phyloP scores from a whole-genome alignment of 2,888 invertebrate genomes.

The Gastracanthus pulcherrimus region DNA sequence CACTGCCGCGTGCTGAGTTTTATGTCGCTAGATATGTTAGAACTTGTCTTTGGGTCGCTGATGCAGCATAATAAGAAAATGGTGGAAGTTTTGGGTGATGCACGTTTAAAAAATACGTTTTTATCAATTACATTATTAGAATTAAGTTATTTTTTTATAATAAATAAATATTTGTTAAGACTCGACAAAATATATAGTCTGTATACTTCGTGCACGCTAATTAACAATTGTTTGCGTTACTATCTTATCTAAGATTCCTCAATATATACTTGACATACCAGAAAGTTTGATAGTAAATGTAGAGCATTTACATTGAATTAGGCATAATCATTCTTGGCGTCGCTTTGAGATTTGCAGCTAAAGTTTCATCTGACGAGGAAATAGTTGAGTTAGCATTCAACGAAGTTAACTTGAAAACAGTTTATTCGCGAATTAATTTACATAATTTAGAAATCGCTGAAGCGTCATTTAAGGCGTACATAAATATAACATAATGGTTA shows the following conservation, averaged over 20 bases:
- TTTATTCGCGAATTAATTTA: slow-evolving; percentile 10
- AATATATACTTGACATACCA: background rate
- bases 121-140: too few species aligned
- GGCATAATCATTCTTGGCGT: slow-evolving; percentile 17
- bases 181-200: too few species aligned
- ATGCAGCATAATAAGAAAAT: background rate
- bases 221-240: too few species aligned
- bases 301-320: slow-evolving; percentile 15
- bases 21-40: too few species aligned
- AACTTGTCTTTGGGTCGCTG: too few species aligned
- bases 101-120: too few species aligned
- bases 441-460: slow-evolving; percentile 15
- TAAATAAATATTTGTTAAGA: too few species aligned
- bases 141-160: too few species aligned
- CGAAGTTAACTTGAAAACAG: slow-evolving; percentile 1
- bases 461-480: background rate
- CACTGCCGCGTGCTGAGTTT: too few species aligned
- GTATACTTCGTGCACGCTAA: too few species aligned
- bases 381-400: background rate
- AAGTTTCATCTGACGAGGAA: slow-evolving; percentile 5
- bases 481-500: background rate
- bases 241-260: background rate
- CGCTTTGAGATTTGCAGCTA: background rate
- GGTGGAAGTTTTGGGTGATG: too few species aligned
- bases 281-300: background rate